These are phyloP conservation scores for Drosophila kohkoa DNA, from an alignment of 1,140 invertebrate species.

Conservation along the genomic window DNA sequence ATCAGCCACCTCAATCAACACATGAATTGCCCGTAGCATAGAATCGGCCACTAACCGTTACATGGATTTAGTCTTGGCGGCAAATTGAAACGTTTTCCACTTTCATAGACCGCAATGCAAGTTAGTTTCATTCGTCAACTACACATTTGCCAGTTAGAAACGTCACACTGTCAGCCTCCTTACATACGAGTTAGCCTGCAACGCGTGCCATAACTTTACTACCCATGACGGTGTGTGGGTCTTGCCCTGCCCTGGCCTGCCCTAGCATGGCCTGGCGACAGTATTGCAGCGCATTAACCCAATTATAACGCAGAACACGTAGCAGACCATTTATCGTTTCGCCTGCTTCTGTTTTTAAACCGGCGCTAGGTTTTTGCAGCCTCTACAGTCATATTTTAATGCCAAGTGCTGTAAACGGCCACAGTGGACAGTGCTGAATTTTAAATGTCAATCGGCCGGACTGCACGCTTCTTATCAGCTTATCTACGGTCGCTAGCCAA, in stretches of 20 bases:
- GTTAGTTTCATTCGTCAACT: constrained; percentile 16
- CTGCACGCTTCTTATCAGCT: constrained; percentile 48
- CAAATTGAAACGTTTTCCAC: constrained; percentile 36
- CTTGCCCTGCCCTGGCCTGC: constrained; percentile 17
- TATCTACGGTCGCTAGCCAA: constrained; percentile 66
- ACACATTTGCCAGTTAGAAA: constrained; percentile 53
- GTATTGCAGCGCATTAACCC: constrained; percentile 27
- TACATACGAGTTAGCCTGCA: constrained; percentile 13
- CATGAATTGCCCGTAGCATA: constrained; percentile 10
- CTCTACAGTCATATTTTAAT: constrained; percentile 74
- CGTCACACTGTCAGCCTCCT: constrained; percentile 12
- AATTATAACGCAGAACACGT: constrained; percentile 62
- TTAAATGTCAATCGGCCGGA: constrained; percentile 74
- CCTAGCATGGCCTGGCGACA: background rate
- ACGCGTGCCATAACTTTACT: constrained; percentile 61
- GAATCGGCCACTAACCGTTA: constrained; percentile 53
- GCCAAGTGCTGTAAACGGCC: constrained; percentile 45
- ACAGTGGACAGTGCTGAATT: constrained; percentile 60
- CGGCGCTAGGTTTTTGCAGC: constrained; percentile 72
- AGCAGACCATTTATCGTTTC: constrained; percentile 5
- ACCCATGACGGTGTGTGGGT: constrained; percentile 41
- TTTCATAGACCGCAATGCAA: constrained; percentile 10
- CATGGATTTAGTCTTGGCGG: constrained; percentile 35
- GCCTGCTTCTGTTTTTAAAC: constrained; percentile 63
- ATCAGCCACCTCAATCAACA: constrained; percentile 6